phyloP scores from a whole-genome alignment of 2,113 vertebrate genomes.

The Alaudala cheleensis region DNA sequence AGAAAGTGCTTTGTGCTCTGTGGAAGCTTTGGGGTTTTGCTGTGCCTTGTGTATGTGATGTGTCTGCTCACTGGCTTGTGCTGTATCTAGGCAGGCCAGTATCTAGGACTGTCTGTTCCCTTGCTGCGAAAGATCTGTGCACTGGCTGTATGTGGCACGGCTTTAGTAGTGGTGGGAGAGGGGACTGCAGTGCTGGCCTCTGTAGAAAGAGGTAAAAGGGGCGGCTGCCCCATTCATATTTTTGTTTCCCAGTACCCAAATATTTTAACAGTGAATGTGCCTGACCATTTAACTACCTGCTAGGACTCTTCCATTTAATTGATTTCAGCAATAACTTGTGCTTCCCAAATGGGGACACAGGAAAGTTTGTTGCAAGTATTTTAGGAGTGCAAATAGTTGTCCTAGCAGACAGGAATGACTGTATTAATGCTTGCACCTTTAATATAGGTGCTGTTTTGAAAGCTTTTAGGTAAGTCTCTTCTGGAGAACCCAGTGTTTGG shows the following conservation, averaged over 20 bases:
- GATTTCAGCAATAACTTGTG: not conserved
- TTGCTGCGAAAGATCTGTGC: not conserved
- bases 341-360: not conserved
- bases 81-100: not conserved
- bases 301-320: not conserved
- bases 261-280: not conserved
- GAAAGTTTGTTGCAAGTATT: not conserved
- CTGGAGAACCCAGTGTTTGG: not conserved
- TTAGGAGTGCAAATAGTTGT: not conserved
- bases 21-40: not conserved
- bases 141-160: rapidly evolving
- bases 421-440: not conserved
- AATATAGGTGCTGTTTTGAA: not conserved
- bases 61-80: not conserved
- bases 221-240: not conserved
- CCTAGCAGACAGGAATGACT: not conserved
- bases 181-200: not conserved
- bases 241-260: not conserved
- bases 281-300: not conserved
- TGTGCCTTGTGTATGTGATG: not conserved
- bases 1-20: not conserved
- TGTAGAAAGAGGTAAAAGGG: not conserved
- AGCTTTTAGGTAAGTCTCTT: not conserved
- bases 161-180: not conserved
- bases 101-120: not conserved